Conservation (phyloP, 1,140 invertebrate genomes). For the Drosophila lacertosa region DNA sequence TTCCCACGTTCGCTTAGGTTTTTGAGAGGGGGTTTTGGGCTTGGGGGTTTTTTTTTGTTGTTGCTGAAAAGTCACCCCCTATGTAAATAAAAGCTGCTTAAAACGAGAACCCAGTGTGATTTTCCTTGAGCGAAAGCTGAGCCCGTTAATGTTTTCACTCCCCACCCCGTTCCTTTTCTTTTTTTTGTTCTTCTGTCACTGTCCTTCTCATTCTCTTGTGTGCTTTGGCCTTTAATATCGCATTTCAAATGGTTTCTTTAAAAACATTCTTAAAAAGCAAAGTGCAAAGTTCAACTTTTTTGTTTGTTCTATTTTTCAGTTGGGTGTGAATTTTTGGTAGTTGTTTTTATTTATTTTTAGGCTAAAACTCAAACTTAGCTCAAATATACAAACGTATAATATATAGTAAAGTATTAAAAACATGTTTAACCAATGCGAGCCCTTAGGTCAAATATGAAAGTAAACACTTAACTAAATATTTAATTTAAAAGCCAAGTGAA, state of each 20-base stretch:
- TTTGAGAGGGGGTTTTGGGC: conserved; percentile 4
- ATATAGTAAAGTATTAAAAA: no score
- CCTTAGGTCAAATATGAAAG: no score
- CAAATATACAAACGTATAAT: no score
- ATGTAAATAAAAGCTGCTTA: conserved; percentile 24
- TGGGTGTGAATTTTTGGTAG: no score
- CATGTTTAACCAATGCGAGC: no score
- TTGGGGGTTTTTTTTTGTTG: no score
- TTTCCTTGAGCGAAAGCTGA: conserved; percentile 40
- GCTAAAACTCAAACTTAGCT: no score
- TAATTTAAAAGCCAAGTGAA: no score
- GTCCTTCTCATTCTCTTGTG: not conserved
- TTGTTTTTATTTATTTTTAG: no score
- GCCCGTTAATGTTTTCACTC: conserved; percentile 23
- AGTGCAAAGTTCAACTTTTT: conserved; percentile 9
- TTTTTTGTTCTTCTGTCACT: not conserved
- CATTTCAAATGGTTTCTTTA: conserved; percentile 27
- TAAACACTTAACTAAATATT: no score
- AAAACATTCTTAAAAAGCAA: conserved; percentile 25
- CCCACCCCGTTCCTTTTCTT: conserved; percentile 1
- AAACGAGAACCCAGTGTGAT: conserved; percentile 39
- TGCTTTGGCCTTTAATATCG: conserved; percentile 21
- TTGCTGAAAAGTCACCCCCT: conserved; percentile 38
- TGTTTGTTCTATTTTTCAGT: no score
- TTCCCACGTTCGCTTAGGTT: conserved; percentile 57